Evolutionary conservation across 1,140 invertebrate genomes (phyloP), one percentile per base, ranked within the genome.

Genomic region (Anastrepha obliqua): DNA sequence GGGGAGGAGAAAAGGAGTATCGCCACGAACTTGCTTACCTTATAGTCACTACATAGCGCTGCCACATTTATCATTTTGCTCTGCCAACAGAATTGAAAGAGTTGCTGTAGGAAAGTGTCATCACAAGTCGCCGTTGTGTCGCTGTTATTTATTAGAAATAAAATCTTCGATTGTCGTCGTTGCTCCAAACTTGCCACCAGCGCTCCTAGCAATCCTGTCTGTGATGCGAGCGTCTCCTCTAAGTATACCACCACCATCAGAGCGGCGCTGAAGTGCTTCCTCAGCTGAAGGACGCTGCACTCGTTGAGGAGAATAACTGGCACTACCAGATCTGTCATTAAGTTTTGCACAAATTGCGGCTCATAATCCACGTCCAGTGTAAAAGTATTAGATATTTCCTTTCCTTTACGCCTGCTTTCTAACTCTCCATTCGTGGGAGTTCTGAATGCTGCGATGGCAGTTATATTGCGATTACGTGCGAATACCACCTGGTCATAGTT

Each of bases 81-180:
- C 51, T 86, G 70, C 91, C 91, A 91, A 88, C 91, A 91, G 17
- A 86, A 62, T 0, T 85, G 47, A 51, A 92, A 92, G 8, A 92
- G 62, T 59, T 90, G 55, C 15, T 74, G 65, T 20, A 88, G 60
- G 42, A 29, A 88, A 8, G 20, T 13, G 60, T 29, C 51, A 67
- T 85, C 59, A 55, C 62, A 51, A 20, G 17, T 55, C 17, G 86
- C 86, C 29, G 44, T 55, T 1, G 81, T 29, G 39, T 39, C 39
- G 2, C 13, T 4, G 42, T 13, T n/a, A 20, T 89, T 88, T 60
- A 91, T 47, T 8, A 91, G 20, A 81, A 92, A 91, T 8, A 92
- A 81, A 5, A 91, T 87, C 7, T 90, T 88, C 0, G 91, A 59
- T 7, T 87, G 89, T 13, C 90, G 92, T 89, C 91, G 91, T 4